Conservation (phyloP, 1,140 invertebrate genomes). For the Littorina saxatilis region DNA sequence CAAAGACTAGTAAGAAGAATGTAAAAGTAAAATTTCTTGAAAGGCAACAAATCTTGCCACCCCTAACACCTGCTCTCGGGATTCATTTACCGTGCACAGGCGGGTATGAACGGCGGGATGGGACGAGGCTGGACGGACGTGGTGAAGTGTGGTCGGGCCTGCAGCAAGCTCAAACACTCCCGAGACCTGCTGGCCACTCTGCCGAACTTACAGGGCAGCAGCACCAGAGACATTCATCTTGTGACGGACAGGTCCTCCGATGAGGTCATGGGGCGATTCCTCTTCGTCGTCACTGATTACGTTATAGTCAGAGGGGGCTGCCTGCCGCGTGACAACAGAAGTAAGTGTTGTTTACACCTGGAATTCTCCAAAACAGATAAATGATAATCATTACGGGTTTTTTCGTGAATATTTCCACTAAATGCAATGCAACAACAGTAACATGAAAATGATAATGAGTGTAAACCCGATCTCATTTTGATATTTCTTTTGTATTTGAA, state of each 20-base stretch:
- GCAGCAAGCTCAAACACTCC: neutral
- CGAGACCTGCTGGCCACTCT: neutral
- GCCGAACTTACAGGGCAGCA: slow-evolving; percentile 6
- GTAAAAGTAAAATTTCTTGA: too few species aligned
- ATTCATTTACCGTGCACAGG: slow-evolving; percentile 44
- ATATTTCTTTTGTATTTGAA: too few species aligned
- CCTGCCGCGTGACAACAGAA: slow-evolving; percentile 15
- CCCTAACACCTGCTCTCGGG: too few species aligned
- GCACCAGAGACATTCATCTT: neutral
- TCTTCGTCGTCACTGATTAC: slow-evolving; percentile 51
- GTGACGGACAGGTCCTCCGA: slow-evolving; percentile 41
- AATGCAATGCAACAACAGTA: neutral
- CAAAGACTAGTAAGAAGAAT: too few species aligned
- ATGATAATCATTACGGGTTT: neutral
- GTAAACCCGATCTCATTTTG: neutral
- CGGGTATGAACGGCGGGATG: slow-evolving; percentile 60
- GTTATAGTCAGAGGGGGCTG: slow-evolving; percentile 54
- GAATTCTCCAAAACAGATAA: neutral
- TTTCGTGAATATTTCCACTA: neutral
- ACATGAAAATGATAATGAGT: neutral
- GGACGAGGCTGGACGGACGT: slow-evolving; percentile 56
- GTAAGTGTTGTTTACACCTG: slow-evolving; percentile 23
- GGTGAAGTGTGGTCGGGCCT: slow-evolving; percentile 16
- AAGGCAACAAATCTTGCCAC: too few species aligned
- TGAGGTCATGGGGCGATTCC: slow-evolving; percentile 51